A percentile compares a stretch with the other conserved stretches of the same genome.
Evolutionary conservation across 2,113 vertebrate species (phyloP).

Genomic region (Litocranius walleri): DNA sequence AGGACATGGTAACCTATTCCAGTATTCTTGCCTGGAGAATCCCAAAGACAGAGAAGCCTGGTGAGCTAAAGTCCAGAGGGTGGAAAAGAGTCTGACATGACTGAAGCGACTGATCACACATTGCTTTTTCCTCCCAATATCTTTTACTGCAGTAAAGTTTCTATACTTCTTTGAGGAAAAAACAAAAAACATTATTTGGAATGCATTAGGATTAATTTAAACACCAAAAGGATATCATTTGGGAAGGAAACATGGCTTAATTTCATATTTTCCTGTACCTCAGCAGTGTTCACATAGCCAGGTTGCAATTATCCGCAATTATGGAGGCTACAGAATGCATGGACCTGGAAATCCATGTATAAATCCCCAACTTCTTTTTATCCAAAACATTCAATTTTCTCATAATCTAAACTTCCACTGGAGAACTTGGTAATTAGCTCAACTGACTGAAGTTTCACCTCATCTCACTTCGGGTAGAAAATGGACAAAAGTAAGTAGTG

Average conservation of each 20-base stretch:
- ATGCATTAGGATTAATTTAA: background rate
- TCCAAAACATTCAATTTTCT: background rate
- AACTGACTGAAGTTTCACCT: background rate
- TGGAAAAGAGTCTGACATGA: background rate
- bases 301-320: background rate
- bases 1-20: background rate
- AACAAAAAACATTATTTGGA: background rate
- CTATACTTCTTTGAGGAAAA: background rate
- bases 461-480: background rate
- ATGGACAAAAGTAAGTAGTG: background rate
- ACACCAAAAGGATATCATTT: background rate
- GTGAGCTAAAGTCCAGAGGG: background rate
- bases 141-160: background rate
- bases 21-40: background rate
- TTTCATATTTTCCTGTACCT: slow-evolving; percentile 11
- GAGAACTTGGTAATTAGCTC: background rate
- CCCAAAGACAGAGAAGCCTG: background rate
- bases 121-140: background rate
- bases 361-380: background rate
- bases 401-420: background rate
- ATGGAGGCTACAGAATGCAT: background rate
- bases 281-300: background rate
- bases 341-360: background rate
- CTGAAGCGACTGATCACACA: background rate
- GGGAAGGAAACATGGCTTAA: background rate